Evolutionary conservation across 2,113 vertebrate species (phyloP).

Genomic region (Microtus pennsylvanicus): DNA sequence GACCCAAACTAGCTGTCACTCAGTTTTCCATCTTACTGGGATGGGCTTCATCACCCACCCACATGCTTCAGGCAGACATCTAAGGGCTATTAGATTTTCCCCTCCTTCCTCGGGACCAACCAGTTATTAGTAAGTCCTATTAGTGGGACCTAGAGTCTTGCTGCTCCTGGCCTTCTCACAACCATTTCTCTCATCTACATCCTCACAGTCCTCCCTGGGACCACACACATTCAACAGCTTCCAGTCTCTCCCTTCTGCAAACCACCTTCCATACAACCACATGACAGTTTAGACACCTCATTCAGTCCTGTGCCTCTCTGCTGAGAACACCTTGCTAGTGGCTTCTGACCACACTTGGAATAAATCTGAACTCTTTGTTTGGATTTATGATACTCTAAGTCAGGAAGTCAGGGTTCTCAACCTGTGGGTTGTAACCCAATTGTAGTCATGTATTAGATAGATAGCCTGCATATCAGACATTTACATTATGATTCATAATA

Average conservation of each 20-base stretch:
- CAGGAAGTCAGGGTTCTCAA: not conserved
- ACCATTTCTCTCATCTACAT: not conserved
- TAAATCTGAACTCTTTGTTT: not conserved
- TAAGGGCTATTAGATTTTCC: not conserved
- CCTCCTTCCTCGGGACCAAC: not conserved
- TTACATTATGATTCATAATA: not conserved
- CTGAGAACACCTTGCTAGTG: not conserved
- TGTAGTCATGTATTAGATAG: no score
- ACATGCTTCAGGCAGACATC: not conserved
- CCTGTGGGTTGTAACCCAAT: not conserved
- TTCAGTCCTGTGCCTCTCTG: not conserved
- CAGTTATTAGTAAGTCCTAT: not conserved
- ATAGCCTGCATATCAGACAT: not conserved
- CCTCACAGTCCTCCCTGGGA: not conserved
- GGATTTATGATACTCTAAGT: not conserved
- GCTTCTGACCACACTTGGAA: not conserved
- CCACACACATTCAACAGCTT: not conserved
- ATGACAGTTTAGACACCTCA: not conserved
- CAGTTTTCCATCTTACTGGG: not conserved
- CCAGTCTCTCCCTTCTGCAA: not conserved
- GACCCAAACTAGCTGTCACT: not conserved
- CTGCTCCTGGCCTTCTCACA: not conserved
- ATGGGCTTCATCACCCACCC: not conserved
- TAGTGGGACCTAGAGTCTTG: not conserved
- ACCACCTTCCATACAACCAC: not conserved